phyloP scores from a whole-genome alignment of 2,888 invertebrate species.

The Drosophila macrospina region DNA sequence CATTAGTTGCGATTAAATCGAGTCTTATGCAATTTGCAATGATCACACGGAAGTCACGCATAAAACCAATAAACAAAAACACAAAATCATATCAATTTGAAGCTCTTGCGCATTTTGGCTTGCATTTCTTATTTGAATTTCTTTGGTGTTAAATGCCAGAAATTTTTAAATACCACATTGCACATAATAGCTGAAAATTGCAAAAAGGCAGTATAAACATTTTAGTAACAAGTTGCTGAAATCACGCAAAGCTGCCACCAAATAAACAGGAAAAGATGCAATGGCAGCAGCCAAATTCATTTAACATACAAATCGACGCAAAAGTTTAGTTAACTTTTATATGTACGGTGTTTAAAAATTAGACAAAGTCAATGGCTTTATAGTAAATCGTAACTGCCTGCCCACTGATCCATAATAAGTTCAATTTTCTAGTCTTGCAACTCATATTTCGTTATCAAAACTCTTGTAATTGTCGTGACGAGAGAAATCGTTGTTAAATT shows the following conservation, averaged over 20 bases:
- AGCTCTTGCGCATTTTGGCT: conserved; percentile 31
- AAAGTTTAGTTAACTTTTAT: conserved; percentile 12
- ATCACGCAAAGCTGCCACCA: conserved; percentile 48
- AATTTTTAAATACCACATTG: conserved; percentile 32
- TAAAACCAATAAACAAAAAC: conserved; percentile 51
- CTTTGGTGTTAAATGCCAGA: conserved; percentile 57
- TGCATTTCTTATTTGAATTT: conserved; percentile 46
- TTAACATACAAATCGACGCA: conserved; percentile 29
- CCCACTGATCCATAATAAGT: too few relatives aligned
- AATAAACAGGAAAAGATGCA: conserved; percentile 36
- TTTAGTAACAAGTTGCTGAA: conserved; percentile 31
- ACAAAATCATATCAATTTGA: conserved; percentile 49
- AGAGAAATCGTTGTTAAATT: too few relatives aligned
- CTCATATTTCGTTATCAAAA: too few relatives aligned
- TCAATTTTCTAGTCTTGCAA: too few relatives aligned
- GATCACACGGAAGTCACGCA: conserved; percentile 62
- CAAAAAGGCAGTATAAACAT: conserved; percentile 24
- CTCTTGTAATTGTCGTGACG: too few relatives aligned
- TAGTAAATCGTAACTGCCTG: neutral
- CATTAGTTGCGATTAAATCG: conserved; percentile 3
- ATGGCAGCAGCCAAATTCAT: conserved; percentile 18
- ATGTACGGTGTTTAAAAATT: neutral
- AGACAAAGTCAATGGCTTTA: conserved; percentile 18
- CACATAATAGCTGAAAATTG: conserved; percentile 15
- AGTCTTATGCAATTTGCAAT: conserved; percentile 41